Conservation (phyloP, 2,888 invertebrate species). For the Polia nebulosa region DNA sequence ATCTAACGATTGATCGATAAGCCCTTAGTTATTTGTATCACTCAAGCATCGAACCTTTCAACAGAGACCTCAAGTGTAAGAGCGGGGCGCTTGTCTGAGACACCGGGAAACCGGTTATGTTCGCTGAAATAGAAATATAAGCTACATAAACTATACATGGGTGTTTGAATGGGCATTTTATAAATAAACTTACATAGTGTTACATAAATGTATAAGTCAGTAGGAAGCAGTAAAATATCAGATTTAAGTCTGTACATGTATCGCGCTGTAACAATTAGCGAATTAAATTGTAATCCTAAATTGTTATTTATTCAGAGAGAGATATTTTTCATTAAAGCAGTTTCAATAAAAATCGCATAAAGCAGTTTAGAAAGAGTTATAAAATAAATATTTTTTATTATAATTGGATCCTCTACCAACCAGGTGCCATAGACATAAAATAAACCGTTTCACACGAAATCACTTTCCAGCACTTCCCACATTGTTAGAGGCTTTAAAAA, state of each 20-base stretch:
- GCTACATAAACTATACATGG: slow-evolving; percentile 50
- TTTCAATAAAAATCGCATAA: background rate
- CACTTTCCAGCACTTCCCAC: slow-evolving; percentile 17
- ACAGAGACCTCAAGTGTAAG: slow-evolving; percentile 86
- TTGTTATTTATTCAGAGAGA: background rate
- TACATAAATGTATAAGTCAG: background rate
- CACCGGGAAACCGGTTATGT: slow-evolving; percentile 85
- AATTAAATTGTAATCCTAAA: background rate
- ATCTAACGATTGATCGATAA: background rate
- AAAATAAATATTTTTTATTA: slow-evolving; percentile 11
- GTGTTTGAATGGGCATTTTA: no score
- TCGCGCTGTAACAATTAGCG: background rate
- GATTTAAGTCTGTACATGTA: background rate
- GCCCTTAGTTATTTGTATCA: slow-evolving; percentile 27
- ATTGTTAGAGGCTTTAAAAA: slow-evolving; percentile 42
- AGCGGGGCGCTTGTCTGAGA: slow-evolving; percentile 84
- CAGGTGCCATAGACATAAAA: slow-evolving; percentile 25
- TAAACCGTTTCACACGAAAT: slow-evolving; percentile 3
- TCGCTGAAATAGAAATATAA: slow-evolving; percentile 76
- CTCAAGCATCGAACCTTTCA: slow-evolving; percentile 83
- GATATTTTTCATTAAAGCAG: background rate
- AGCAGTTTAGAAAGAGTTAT: background rate
- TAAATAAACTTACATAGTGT: background rate
- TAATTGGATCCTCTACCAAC: background rate
- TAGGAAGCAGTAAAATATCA: background rate